Conservation (phyloP, 2,113 vertebrate genomes). For the Lanius ludovicianus region DNA sequence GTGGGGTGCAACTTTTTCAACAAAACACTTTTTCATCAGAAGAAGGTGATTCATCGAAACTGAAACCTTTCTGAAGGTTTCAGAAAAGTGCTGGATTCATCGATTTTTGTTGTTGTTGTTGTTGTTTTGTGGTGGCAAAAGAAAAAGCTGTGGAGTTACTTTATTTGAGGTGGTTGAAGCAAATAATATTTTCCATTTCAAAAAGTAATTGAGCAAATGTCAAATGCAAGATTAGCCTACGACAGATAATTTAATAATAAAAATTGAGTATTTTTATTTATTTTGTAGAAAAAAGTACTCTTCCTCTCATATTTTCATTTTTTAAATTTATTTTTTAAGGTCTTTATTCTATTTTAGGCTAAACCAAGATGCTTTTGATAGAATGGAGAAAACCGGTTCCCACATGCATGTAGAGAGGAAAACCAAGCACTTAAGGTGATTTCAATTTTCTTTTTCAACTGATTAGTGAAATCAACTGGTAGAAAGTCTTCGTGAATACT, state of each 20-base stretch:
- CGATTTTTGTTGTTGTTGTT: not conserved
- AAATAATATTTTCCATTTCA: not conserved
- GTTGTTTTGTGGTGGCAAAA: not conserved
- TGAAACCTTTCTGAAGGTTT: not conserved
- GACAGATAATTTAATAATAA: not conserved
- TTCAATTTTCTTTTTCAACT: not conserved
- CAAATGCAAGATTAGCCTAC: not conserved
- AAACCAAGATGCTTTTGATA: not conserved
- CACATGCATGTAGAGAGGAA: accelerated
- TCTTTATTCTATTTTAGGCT: not conserved
- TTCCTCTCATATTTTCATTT: not conserved
- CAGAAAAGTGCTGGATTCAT: not conserved
- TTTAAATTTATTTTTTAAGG: not conserved
- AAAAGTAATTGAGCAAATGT: not conserved
- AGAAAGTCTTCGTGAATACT: not conserved
- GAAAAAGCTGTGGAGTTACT: not conserved
- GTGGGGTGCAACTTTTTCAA: conserved; percentile 10
- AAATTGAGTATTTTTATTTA: not conserved
- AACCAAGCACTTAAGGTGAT: not conserved
- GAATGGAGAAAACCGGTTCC: not conserved
- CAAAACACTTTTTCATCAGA: conserved; percentile 7
- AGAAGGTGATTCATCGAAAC: conserved; percentile 22
- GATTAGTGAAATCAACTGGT: not conserved
- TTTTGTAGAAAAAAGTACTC: not conserved
- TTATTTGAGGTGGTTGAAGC: not conserved